phyloP scores from a whole-genome alignment of 2,797 vertebrate species.

The Myoxocephalus aenaeus region DNA sequence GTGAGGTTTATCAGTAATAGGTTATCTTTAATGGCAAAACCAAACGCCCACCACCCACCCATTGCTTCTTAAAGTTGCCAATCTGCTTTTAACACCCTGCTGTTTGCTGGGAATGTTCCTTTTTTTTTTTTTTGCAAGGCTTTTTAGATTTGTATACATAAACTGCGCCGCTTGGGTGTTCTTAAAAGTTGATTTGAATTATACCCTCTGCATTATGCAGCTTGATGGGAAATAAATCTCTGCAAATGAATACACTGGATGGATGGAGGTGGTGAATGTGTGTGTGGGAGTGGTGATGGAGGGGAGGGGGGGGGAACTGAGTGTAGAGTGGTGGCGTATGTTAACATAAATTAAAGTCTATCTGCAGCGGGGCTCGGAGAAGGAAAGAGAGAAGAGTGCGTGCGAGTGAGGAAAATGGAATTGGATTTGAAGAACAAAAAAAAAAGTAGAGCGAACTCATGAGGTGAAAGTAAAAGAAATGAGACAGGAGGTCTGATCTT shows the following conservation, averaged over 20 bases:
- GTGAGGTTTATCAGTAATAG: constrained; percentile 58
- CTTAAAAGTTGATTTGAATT: constrained; percentile 85
- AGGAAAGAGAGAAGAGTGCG: constrained; percentile 32
- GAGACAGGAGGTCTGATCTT: background rate
- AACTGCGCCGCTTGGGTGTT: constrained; percentile 71
- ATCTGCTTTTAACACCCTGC: constrained; percentile 63
- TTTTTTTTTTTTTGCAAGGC: constrained; percentile 43
- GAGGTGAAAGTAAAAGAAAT: constrained; percentile 10
- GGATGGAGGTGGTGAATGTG: constrained; percentile 60
- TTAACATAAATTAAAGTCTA: constrained; percentile 84
- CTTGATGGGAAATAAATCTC: constrained; percentile 86
- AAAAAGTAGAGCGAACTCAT: background rate
- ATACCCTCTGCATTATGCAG: constrained; percentile 79
- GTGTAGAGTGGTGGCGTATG: constrained; percentile 72
- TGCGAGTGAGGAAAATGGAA: constrained; percentile 38
- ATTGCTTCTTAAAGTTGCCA: constrained; percentile 63
- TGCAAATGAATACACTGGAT: constrained; percentile 80
- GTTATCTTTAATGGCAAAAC: constrained; percentile 67
- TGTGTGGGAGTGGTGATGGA: constrained; percentile 19
- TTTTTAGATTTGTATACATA: constrained; percentile 78
- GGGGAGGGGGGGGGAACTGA: constrained; percentile 32
- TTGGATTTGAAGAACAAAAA: constrained; percentile 18
- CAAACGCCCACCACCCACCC: constrained; percentile 56
- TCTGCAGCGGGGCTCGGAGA: constrained; percentile 50
- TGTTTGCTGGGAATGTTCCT: constrained; percentile 50